phyloP scores from a whole-genome alignment of 1,140 invertebrate genomes.

The Ceratosolen fusciceps region DNA sequence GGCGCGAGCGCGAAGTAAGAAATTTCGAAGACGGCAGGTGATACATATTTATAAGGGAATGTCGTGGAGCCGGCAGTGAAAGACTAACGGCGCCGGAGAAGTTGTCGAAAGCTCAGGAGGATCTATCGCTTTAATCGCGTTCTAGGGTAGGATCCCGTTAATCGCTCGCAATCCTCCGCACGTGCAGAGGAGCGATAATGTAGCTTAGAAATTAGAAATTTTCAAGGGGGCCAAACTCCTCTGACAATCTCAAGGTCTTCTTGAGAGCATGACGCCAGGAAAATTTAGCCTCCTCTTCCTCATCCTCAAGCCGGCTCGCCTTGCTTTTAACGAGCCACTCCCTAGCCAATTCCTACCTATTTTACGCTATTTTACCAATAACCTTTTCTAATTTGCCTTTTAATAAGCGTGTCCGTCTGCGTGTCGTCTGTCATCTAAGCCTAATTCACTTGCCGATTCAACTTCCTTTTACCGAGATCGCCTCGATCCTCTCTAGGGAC shows the following conservation, averaged over 20 bases:
- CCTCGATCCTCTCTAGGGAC: not conserved
- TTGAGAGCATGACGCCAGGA: not conserved
- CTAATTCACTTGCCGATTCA: conserved; percentile 5
- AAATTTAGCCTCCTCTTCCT: conserved; percentile 23
- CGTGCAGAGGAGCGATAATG: not conserved
- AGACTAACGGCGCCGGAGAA: not conserved
- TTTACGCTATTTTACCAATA: not conserved
- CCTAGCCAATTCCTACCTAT: not conserved
- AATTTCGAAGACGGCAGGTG: no score
- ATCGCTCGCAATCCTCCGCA: not conserved
- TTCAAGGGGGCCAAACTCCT: conserved; percentile 10
- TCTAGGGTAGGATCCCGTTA: not conserved
- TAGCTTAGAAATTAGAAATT: conserved; percentile 25
- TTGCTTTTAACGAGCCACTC: conserved; percentile 7
- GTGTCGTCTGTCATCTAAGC: no score
- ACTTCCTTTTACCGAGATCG: not conserved
- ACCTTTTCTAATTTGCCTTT: not conserved
- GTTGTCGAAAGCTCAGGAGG: not conserved
- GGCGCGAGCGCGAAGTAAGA: no score
- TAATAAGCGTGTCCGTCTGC: not conserved
- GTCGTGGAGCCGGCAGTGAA: no score
- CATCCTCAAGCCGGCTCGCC: not conserved
- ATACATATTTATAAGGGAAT: no score
- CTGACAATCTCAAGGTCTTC: conserved; percentile 19
- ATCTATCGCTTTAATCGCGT: conserved; percentile 7